Evolutionary conservation across 2,888 invertebrate species (phyloP), one percentile per base, ranked within the genome.

Genomic region (Thera britannica): DNA sequence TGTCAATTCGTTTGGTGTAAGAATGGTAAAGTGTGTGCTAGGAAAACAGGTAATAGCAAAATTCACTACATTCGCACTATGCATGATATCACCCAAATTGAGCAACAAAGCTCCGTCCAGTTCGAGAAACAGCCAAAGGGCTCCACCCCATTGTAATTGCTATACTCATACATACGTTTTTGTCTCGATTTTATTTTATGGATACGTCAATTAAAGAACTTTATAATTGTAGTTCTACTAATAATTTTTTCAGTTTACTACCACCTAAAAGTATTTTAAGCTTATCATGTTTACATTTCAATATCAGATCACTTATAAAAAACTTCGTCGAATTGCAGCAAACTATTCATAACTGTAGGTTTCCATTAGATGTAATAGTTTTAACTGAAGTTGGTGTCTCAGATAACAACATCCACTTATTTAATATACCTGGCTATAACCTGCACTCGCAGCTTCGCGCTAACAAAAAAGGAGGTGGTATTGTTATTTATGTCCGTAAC

Each of bases 301-400:
- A 59, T 11, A 65, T 65, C 1, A 52, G 65, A 46, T 65, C 65
- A 46, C 11, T 58, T 3, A 48, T 54, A 44, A 65, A 65, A 59
- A 65, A 65, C 12, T 65, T 65, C 38, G 41, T 54, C 4, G 51
- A 65, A 58, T n/a, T 65, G 12, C 54, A 44, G n/a, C 58, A 55
- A 36, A 36, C 36, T 0, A 38, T 58, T 8, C 51, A 58, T 34
- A 58, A 36, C 9, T 64, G 58, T 36, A 51, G 1, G 0, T 64
- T 58, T 12, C 64, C 64, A 1, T n/a, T 60, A 34, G 65, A 65
- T 48, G 11, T 65, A 6, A 49, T 60, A 48, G 41, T 59, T 0
- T 2, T 60, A 1, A 65, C 65, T 0, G 65, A 65, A 65, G 65
- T 9, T 7, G 51, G 41, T 35, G 51, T 65, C 9, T 56, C 60